phyloP scores from a whole-genome alignment of 2,888 invertebrate genomes.

The Darwinula stevensoni region DNA sequence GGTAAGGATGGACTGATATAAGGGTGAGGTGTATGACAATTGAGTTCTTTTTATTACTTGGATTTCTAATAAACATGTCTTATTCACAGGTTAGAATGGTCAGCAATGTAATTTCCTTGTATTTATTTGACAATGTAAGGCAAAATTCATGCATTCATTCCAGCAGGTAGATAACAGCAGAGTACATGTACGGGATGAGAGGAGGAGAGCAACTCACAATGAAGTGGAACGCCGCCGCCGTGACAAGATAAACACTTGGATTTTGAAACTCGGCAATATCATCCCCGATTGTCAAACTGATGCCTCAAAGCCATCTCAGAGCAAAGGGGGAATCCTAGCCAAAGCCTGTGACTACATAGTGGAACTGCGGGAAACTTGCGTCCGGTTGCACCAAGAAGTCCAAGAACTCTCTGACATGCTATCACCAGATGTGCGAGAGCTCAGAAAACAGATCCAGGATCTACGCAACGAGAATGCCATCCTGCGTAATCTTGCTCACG shows the following conservation, averaged over 20 bases:
- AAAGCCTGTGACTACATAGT: constrained; percentile 84
- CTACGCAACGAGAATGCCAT: constrained; percentile 44
- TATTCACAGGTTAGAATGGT: too few species aligned
- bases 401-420: constrained; percentile 39
- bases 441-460: constrained; percentile 37
- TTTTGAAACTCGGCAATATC: constrained; percentile 62
- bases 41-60: too few species aligned
- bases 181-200: constrained; percentile 48
- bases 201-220: constrained; percentile 69
- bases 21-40: too few species aligned
- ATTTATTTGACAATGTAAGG: too few species aligned
- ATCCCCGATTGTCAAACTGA: constrained; percentile 38
- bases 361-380: constrained; percentile 46
- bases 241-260: constrained; percentile 94
- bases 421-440: constrained; percentile 32
- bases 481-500: too few species aligned
- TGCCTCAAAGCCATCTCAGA: constrained; percentile 22
- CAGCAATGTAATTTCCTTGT: too few species aligned
- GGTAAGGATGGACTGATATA: too few species aligned
- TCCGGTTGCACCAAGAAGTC: constrained; percentile 29
- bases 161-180: too few species aligned
- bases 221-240: constrained; percentile 75
- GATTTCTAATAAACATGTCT: too few species aligned
- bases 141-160: too few species aligned
- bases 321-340: constrained; percentile 78